Evolutionary conservation across 2,113 vertebrate species (phyloP), one percentile per base, ranked within the genome.

Genomic region (Tenebrosternarchus preto): DNA sequence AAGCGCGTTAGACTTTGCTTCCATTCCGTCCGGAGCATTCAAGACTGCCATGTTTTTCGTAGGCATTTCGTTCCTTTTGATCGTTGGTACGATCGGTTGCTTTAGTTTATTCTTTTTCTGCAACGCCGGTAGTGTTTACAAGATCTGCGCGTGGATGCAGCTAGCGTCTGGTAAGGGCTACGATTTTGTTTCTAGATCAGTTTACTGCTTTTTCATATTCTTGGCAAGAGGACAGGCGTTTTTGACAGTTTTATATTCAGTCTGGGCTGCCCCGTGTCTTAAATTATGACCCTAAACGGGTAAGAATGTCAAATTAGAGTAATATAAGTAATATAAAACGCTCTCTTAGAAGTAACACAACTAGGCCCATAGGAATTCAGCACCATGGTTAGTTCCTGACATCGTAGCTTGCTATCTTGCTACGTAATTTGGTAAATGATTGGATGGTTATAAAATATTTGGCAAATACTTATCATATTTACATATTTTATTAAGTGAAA

Each of bases 21-120:
- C 96, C 85, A 97, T 99, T 87, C 97, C 97, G 1, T 99, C 97
- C 5, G 95, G 96, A 1, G 98, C 97, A 57, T 99, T 98, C 89
- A 99, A 98, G 89, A 99, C 97, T 0, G 96, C 97, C 80, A 98
- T 98, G 96, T 98, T 99, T 92, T 99, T 99, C 60, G 94, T 99
- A 25, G 97, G 97, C 55, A 89, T 98, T 87, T 95, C 95, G 85
- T 96, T 95, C 93, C 94, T 99, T 85, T 93, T 99, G 87, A 94
- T 98, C 85, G 95, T 99, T 59, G 96, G 93, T 78, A 94, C 96
- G 88, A 98, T 98, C 89, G 90, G 97, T 82, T 96, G 95, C 85
- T 97, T 99, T 91, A 95, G 95, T 83, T 93, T 99, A 85, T 99
- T 99, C 91, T 98, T 99, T 88, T 95, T 99, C 92, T 99, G 95